Conservation (phyloP, 1,140 invertebrate species). For the Sweltsa coloradensis region DNA sequence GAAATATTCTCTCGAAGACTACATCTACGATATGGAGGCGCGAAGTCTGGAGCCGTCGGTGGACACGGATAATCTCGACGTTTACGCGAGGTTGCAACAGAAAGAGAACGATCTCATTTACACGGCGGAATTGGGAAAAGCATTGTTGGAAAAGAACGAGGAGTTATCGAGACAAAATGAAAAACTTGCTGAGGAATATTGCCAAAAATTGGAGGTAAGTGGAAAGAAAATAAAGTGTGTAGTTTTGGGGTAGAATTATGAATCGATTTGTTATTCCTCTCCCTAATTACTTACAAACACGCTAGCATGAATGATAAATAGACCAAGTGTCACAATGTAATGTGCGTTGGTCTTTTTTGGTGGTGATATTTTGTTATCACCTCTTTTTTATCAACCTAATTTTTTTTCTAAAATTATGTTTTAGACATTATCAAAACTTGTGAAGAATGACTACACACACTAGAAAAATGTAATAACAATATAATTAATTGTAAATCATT, state of each 20-base stretch:
- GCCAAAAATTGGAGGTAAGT: slow-evolving; percentile 84
- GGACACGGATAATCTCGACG: slow-evolving; percentile 32
- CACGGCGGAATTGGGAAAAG: slow-evolving; percentile 90
- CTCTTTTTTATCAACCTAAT: neutral
- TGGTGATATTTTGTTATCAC: neutral
- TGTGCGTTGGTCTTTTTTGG: too few relatives aligned
- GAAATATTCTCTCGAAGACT: slow-evolving; percentile 27
- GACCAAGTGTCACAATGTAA: too few relatives aligned
- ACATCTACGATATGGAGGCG: slow-evolving; percentile 28
- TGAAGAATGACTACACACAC: too few relatives aligned
- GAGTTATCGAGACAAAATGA: slow-evolving; percentile 81
- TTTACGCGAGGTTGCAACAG: slow-evolving; percentile 73
- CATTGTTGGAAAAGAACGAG: slow-evolving; percentile 86
- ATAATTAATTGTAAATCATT: too few relatives aligned
- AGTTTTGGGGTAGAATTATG: too few relatives aligned
- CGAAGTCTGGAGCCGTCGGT: slow-evolving; percentile 13
- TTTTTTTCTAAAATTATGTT: neutral
- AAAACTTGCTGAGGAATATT: slow-evolving; percentile 72
- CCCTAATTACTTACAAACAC: too few relatives aligned
- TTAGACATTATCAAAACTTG: too few relatives aligned
- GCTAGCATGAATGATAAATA: too few relatives aligned
- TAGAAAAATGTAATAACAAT: too few relatives aligned
- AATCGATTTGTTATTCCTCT: too few relatives aligned
- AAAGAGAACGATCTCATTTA: slow-evolving; percentile 87
- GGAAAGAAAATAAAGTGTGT: neutral